phyloP scores from a whole-genome alignment of 2,888 invertebrate genomes.

The Eupithecia exiguata region DNA sequence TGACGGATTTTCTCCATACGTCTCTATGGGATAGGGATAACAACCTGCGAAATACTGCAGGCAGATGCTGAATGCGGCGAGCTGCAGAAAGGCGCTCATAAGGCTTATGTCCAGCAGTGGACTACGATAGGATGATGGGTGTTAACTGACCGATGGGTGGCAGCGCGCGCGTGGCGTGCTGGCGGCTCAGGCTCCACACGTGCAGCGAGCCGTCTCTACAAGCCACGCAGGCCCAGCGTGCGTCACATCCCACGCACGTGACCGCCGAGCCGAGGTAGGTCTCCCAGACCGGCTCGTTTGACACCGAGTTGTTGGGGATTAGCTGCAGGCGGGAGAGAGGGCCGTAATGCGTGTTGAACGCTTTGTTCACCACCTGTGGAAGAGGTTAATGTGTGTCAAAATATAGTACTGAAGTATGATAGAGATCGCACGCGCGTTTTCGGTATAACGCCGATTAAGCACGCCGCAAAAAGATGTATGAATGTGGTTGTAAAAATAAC shows the following conservation, averaged over 20 bases:
- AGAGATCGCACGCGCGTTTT: neutral
- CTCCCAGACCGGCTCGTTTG: constrained; percentile 87
- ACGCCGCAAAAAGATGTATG: neutral
- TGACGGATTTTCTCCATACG: no score
- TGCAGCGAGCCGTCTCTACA: constrained; percentile 88
- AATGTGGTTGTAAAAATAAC: neutral
- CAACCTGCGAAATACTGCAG: no score
- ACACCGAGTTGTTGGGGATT: constrained; percentile 80
- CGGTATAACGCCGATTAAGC: neutral
- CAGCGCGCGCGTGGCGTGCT: constrained; percentile 75
- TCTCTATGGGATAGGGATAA: no score
- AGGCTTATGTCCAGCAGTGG: no score
- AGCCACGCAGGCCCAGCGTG: constrained; percentile 84
- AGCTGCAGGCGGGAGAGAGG: constrained; percentile 83
- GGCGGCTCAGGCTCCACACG: constrained; percentile 81
- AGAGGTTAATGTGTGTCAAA: neutral
- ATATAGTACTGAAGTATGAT: constrained; percentile 10
- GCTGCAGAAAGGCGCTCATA: no score
- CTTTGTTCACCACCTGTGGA: constrained; percentile 76
- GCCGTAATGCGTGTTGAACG: constrained; percentile 85
- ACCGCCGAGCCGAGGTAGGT: constrained; percentile 86
- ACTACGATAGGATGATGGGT: neutral
- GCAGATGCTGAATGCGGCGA: no score
- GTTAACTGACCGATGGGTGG: constrained; percentile 79
- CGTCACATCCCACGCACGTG: constrained; percentile 84